Conservation (phyloP, 2,113 vertebrate genomes). For the Excalfactoria chinensis region DNA sequence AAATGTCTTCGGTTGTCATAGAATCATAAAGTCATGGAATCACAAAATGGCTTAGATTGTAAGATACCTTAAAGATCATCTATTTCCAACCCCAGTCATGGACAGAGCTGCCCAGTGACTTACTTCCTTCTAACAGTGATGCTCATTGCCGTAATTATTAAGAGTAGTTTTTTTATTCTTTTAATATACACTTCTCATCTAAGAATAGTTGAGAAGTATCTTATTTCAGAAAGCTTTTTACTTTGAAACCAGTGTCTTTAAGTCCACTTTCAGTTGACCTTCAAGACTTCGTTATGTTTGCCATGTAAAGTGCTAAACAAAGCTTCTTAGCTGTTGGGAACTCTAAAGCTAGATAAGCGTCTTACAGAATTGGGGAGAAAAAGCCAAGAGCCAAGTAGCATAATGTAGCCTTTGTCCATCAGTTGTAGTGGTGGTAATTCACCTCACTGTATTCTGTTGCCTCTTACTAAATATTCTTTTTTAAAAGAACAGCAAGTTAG, state of each 20-base stretch:
- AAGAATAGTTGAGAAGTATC: neutral
- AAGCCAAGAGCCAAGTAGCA: neutral
- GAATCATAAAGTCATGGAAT: no score
- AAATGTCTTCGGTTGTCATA: neutral
- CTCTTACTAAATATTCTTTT: neutral
- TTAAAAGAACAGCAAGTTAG: neutral
- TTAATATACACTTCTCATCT: neutral
- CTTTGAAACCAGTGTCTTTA: neutral
- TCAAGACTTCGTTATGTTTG: neutral
- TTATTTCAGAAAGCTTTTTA: neutral
- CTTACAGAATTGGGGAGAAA: neutral
- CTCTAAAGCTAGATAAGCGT: neutral
- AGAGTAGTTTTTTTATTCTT: neutral
- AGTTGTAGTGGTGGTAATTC: neutral
- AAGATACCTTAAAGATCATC: no score
- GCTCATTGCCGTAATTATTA: neutral
- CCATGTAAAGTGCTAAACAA: neutral
- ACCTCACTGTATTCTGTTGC: neutral
- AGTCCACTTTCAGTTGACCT: neutral
- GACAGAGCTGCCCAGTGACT: neutral
- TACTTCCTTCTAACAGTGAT: neutral
- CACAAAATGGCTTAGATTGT: no score
- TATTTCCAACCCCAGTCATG: no score
- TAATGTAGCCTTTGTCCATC: neutral
- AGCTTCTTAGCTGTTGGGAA: neutral